These are phyloP conservation scores for Himalopsyche phryganea DNA, from an alignment of 1,140 invertebrate species.

Conservation along the genomic window DNA sequence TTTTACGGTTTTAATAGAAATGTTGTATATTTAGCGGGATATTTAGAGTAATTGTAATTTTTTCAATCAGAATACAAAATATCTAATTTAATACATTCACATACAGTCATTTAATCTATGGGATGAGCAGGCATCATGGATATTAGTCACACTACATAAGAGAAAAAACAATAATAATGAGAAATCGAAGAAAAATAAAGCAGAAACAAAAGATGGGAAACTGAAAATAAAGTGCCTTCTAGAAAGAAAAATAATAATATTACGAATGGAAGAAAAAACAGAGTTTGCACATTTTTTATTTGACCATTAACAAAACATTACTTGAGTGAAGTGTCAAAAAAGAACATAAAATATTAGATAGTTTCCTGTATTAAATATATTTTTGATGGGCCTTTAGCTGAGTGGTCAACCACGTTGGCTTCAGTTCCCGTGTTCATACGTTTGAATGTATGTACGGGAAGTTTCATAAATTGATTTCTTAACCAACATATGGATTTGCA, in stretches of 20 bases:
- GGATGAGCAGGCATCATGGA: constrained; percentile 25
- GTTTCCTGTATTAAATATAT: too few relatives aligned
- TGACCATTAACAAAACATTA: too few relatives aligned
- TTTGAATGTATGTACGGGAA: too few relatives aligned
- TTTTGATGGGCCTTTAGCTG: too few relatives aligned
- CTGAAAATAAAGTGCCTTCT: constrained; percentile 30
- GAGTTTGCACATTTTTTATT: neutral
- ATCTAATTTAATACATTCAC: constrained; percentile 20
- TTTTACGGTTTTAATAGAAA: neutral
- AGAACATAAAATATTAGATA: too few relatives aligned
- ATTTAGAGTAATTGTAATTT: neutral
- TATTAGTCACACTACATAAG: constrained; percentile 6
- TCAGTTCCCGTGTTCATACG: too few relatives aligned
- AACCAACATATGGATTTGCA: too few relatives aligned
- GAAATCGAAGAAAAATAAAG: constrained; percentile 36
- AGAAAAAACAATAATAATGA: constrained; percentile 18
- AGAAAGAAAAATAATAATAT: constrained; percentile 28
- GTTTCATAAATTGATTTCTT: too few relatives aligned
- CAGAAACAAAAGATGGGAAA: constrained; percentile 24
- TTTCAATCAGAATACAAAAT: neutral
- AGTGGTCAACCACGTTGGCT: too few relatives aligned
- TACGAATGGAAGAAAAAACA: constrained; percentile 13
- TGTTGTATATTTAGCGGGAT: neutral
- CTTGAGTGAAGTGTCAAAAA: too few relatives aligned
- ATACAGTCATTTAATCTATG: constrained; percentile 14